Conservation (phyloP, 2,797 vertebrate genomes). For the Helostoma temminkii region DNA sequence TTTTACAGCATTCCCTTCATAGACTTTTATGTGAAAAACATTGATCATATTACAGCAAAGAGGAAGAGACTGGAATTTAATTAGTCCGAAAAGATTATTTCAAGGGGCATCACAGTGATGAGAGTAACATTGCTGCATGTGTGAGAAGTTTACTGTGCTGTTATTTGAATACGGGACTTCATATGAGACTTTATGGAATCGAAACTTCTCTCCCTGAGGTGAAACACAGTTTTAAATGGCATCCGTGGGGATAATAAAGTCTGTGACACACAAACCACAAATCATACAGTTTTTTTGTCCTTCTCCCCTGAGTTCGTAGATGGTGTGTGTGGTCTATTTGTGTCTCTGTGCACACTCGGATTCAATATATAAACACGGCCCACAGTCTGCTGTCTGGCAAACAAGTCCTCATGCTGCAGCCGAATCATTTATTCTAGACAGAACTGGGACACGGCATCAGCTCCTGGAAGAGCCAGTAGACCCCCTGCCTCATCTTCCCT, state of each 20-base stretch:
- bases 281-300: too few relatives aligned
- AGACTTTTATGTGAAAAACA: too few relatives aligned
- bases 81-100: too few relatives aligned
- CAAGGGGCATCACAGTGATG: too few relatives aligned
- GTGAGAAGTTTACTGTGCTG: too few relatives aligned
- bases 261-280: background rate
- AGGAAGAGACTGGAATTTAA: too few relatives aligned
- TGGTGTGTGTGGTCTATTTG: background rate
- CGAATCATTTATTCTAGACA: conserved; percentile 72
- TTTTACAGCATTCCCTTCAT: too few relatives aligned
- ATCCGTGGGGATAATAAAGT: background rate
- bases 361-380: conserved; percentile 26
- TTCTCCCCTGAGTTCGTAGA: background rate
- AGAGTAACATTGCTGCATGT: too few relatives aligned
- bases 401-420: conserved; percentile 24
- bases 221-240: background rate
- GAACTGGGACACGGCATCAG: conserved; percentile 66
- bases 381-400: conserved; percentile 33
- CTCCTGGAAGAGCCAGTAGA: conserved; percentile 32
- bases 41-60: too few relatives aligned
- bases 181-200: background rate
- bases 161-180: background rate
- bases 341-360: conserved; percentile 2
- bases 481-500: background rate
- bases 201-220: background rate